Conservation (phyloP, 37 sponge, comb jelly and placozoan species). For the Sycon ciliatum region DNA sequence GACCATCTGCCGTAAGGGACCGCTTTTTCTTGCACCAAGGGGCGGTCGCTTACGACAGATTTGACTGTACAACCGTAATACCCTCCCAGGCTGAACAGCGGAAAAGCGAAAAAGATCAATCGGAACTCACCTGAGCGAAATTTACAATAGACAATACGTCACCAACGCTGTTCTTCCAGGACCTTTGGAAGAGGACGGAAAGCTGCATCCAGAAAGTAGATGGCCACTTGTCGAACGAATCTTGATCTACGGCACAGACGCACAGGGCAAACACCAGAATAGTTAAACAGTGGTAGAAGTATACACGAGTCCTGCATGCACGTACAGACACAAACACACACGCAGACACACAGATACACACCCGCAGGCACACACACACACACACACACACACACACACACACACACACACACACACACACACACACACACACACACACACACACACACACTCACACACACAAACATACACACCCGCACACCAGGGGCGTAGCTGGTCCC, state of each 20-base stretch:
- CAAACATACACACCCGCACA: too few species aligned
- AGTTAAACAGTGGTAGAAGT: neutral
- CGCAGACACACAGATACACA: neutral
- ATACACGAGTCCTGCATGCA: neutral
- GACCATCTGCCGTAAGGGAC: too few species aligned
- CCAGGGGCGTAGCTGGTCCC: too few species aligned
- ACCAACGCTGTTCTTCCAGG: conserved; percentile 36
- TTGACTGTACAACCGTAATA: too few species aligned
- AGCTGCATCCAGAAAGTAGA: conserved; percentile 53
- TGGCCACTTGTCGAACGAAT: conserved; percentile 36
- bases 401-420: conserved; percentile 5
- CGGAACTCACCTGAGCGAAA: conserved; percentile 22
- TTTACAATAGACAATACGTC: neutral
- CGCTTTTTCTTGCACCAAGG: too few species aligned
- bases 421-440: too few species aligned
- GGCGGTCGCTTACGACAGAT: too few species aligned
- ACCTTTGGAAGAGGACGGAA: conserved; percentile 36
- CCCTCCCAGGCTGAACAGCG: neutral
- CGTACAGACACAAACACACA: neutral
- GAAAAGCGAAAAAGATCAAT: neutral
- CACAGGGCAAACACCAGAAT: too few species aligned
- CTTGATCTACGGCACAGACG: neutral
- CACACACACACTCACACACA: too few species aligned
- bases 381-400: conserved; percentile 1
- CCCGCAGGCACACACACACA: neutral